These are phyloP conservation scores for Macaria notata DNA, from an alignment of 2,888 invertebrate species.

Conservation along the genomic window DNA sequence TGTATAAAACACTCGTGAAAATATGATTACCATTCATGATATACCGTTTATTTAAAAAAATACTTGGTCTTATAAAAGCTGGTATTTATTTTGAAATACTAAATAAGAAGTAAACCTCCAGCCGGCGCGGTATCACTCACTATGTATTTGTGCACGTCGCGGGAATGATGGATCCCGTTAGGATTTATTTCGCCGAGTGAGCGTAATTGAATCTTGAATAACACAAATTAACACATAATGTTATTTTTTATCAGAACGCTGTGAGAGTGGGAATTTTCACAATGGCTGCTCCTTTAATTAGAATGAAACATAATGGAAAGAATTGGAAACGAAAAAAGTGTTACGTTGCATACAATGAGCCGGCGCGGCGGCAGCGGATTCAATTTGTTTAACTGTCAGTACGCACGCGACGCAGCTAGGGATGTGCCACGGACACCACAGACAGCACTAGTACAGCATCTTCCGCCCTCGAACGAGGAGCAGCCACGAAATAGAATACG, in stretches of 20 bases:
- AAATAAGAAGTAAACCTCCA: too few relatives aligned
- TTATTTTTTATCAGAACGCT: conserved; percentile 48
- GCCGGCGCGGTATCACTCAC: neutral
- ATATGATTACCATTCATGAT: too few relatives aligned
- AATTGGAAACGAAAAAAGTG: conserved; percentile 54
- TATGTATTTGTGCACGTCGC: conserved; percentile 15
- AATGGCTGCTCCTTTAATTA: conserved; percentile 62
- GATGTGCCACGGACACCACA: conserved; percentile 9
- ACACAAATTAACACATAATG: conserved; percentile 60
- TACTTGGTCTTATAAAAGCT: too few relatives aligned
- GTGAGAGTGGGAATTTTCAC: conserved; percentile 64
- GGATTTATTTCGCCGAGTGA: conserved; percentile 30
- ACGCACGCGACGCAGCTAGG: conserved; percentile 41
- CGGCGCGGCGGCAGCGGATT: conserved; percentile 36
- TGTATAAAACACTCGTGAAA: neutral
- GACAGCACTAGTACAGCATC: too few relatives aligned
- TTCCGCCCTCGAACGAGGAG: too few relatives aligned
- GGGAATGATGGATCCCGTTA: conserved; percentile 30
- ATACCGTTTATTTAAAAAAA: too few relatives aligned
- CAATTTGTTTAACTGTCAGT: conserved; percentile 41
- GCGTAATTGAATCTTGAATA: conserved; percentile 52
- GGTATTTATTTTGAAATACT: too few relatives aligned
- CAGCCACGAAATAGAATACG: too few relatives aligned
- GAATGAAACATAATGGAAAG: conserved; percentile 54
- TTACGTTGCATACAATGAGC: conserved; percentile 55